Evolutionary conservation across 1,140 invertebrate species (phyloP).

Genomic region (Hydropsyche tenuis): DNA sequence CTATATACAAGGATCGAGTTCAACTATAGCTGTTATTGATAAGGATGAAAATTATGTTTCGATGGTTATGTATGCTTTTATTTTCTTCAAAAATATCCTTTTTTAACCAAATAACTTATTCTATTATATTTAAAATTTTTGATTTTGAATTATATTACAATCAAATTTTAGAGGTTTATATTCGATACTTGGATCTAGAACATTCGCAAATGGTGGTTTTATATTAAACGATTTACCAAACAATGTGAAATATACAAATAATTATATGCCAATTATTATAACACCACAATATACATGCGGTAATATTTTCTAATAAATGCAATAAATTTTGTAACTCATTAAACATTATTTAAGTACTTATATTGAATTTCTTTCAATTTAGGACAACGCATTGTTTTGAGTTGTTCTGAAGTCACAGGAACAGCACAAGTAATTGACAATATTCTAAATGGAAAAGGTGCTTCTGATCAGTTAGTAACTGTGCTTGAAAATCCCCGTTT

Average conservation of each 20-base stretch:
- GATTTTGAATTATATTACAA: too few species aligned
- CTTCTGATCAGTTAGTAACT: slow-evolving; percentile 30
- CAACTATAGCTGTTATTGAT: slow-evolving; percentile 71
- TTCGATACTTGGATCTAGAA: slow-evolving; percentile 61
- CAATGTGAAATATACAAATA: background rate
- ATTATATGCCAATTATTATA: slow-evolving; percentile 44
- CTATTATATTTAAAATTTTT: too few species aligned
- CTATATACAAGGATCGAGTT: slow-evolving; percentile 58
- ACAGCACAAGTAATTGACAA: slow-evolving; percentile 43
- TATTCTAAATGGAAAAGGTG: slow-evolving; percentile 26
- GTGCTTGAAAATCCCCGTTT: slow-evolving; percentile 42
- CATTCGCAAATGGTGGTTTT: slow-evolving; percentile 60
- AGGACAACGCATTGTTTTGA: slow-evolving; percentile 46
- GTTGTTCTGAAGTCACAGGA: slow-evolving; percentile 45
- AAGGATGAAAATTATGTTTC: slow-evolving; percentile 73
- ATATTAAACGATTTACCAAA: slow-evolving; percentile 53
- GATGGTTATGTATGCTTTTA: slow-evolving; percentile 69
- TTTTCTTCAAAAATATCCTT: slow-evolving; percentile 11
- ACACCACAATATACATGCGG: slow-evolving; percentile 45
- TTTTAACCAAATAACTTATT: slow-evolving; percentile 3
- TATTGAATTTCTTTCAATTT: too few species aligned
- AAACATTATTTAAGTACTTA: too few species aligned
- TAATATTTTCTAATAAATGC: too few species aligned
- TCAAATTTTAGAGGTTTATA: slow-evolving; percentile 63
- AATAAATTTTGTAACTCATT: too few species aligned